Evolutionary conservation across 2,113 vertebrate genomes (phyloP).

Genomic region (Cyanoramphus novaezelandiae): DNA sequence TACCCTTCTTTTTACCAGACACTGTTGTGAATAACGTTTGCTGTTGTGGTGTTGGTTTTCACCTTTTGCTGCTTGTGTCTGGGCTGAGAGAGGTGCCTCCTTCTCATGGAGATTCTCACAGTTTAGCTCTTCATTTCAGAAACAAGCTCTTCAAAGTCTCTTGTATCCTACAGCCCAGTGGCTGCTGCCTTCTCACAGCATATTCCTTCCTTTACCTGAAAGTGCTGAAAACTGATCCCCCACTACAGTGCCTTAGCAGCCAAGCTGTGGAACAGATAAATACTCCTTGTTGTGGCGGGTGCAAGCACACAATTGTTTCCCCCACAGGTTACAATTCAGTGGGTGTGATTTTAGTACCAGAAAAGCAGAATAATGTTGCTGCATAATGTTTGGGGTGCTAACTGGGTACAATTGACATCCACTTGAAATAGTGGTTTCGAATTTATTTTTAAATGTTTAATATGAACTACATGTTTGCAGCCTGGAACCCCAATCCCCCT

Average conservation of each 20-base stretch:
- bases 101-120: not conserved
- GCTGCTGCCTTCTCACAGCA: not conserved
- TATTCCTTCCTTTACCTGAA: not conserved
- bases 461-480: not conserved
- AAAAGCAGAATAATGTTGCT: not conserved
- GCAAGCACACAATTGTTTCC: not conserved
- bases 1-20: not conserved
- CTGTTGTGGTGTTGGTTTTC: not conserved
- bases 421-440: not conserved
- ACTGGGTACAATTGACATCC: not conserved
- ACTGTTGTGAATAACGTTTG: not conserved
- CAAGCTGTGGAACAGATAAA: not conserved
- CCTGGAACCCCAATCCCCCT: not conserved
- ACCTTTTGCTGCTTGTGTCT: not conserved
- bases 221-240: not conserved
- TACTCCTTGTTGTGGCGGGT: not conserved
- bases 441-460: not conserved
- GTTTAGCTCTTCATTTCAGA: not conserved
- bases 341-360: not conserved
- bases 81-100: not conserved
- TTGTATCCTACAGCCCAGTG: not conserved
- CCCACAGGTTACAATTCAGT: not conserved
- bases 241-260: fast-evolving
- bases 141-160: not conserved
- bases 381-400: not conserved